Conservation (phyloP, 2,113 vertebrate species). For the Coryphaenoides rupestris region DNA sequence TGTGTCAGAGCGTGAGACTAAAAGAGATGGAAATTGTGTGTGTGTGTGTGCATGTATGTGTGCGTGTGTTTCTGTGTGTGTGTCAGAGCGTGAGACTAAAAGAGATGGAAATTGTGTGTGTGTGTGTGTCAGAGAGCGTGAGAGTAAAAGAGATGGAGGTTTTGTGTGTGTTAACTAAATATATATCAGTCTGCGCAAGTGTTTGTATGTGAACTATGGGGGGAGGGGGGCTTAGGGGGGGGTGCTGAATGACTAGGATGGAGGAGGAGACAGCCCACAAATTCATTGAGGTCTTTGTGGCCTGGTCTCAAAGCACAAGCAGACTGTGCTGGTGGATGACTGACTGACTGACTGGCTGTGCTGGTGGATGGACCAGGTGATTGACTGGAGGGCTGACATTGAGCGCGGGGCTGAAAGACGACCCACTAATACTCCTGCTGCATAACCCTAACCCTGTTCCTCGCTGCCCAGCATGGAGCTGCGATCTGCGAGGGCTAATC, state of each 20-base stretch:
- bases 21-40: neutral
- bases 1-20: neutral
- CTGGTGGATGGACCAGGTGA: too few relatives aligned
- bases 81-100: neutral
- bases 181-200: too few relatives aligned
- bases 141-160: neutral
- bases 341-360: constrained; percentile 17
- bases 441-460: constrained; percentile 55
- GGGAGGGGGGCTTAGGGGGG: too few relatives aligned
- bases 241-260: too few relatives aligned
- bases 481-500: constrained; percentile 59
- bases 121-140: neutral
- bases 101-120: neutral
- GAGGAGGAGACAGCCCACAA: too few relatives aligned
- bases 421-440: constrained; percentile 7
- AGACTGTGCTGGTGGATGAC: neutral
- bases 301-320: constrained; percentile 14
- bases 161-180: too few relatives aligned
- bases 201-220: too few relatives aligned
- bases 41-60: constrained; percentile 6
- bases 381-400: constrained; percentile 23
- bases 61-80: neutral
- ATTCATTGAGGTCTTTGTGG: too few relatives aligned
- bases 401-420: constrained; percentile 13
- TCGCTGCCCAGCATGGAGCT: constrained; percentile 40